phyloP scores from a whole-genome alignment of 2,797 vertebrate genomes.

The Neopelma chrysocephalum region DNA sequence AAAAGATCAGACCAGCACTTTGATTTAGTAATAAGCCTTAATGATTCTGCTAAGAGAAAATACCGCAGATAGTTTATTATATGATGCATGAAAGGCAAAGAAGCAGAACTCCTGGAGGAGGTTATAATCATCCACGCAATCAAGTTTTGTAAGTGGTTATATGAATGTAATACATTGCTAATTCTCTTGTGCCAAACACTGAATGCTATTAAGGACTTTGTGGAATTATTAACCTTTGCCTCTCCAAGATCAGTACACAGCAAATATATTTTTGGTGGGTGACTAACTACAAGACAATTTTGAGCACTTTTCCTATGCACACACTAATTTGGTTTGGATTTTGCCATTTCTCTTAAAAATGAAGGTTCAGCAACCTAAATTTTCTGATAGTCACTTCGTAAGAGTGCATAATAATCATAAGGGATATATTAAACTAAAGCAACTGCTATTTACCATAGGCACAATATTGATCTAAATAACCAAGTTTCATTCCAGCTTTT shows the following conservation, averaged over 20 bases:
- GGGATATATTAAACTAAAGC: neutral
- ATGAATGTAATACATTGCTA: neutral
- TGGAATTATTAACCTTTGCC: slow-evolving; percentile 10
- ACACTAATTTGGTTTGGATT: neutral
- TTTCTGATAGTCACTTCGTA: neutral
- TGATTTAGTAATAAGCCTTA: slow-evolving; percentile 46
- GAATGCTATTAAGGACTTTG: neutral
- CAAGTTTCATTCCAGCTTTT: neutral
- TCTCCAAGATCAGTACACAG: neutral
- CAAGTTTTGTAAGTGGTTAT: neutral
- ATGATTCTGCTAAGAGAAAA: slow-evolving; percentile 45
- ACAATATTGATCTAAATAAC: neutral
- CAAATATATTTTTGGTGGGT: neutral
- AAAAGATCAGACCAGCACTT: slow-evolving; percentile 5
- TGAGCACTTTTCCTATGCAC: neutral
- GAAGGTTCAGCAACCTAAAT: neutral
- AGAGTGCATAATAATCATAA: neutral
- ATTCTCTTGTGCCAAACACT: neutral
- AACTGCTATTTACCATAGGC: neutral
- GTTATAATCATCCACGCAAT: neutral
- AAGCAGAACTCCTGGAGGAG: slow-evolving; percentile 35
- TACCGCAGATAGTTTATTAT: slow-evolving; percentile 30
- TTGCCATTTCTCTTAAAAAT: neutral
- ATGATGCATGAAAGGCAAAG: slow-evolving; percentile 40
- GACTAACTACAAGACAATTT: neutral